Base-by-base conservation (phyloP, 1,140 invertebrate species). In the Drosophila takahashii region DNA sequence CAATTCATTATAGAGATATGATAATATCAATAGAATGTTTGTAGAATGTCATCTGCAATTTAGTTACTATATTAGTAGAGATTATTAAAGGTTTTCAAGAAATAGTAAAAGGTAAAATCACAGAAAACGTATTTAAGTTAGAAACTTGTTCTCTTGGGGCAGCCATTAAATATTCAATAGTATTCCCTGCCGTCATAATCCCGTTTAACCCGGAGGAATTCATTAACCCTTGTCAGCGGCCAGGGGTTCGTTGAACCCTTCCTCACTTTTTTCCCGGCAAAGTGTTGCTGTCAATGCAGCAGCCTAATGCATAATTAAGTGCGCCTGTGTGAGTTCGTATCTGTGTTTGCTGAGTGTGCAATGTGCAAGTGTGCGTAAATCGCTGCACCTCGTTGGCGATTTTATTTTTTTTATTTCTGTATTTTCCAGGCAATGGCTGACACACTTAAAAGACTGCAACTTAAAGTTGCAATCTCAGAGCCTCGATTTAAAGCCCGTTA, bases 261-360 rank as follows among this genome's bases (percentile, higher is more conserved):
- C 36, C 22, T 2, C 16, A 26, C 51, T 18, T 41, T 41, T 18
- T 11, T 15, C 37, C 41, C 44, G 52, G 22, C 44, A 32, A 50
- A 72, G 70, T 75, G 56, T 50, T 51, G 51, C 64, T 85, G 64
- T 78, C 78, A 86, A 73, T 81, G 74, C 76, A 72, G 72, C 77
- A 65, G 79, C 75, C 44, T 89, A 89, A 89, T 89, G 84, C 84
- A 89, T 89, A 89, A 89, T 89, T 89, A 89, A 89, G 84, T 89
- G 73, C 37, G 59, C 70, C 58, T 50, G 34, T 67, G 52, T 78
- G 54, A 34, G 50, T 51, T 18, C 22, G 56, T 71, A 41, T 66
- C 22, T 70, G 18, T 50, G 39, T 66, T 15, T 61, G 22, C 22
- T 70, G 15, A 42, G 39, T 48, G 67, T 54, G 81, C 66, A 16